phyloP scores from a whole-genome alignment of 2,113 vertebrate genomes.

The Hepsetus odoe region DNA sequence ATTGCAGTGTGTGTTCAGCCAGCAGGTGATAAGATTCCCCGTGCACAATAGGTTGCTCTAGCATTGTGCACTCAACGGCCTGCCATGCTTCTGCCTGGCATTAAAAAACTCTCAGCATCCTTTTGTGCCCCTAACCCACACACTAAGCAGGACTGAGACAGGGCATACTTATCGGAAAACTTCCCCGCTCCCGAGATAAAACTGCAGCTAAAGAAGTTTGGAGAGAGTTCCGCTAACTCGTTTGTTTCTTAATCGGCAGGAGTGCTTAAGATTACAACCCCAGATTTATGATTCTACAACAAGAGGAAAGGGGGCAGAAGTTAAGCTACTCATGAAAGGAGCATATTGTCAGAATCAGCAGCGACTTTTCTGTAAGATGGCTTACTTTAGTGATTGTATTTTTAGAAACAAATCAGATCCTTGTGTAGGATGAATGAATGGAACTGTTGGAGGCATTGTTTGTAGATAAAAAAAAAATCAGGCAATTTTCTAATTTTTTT shows the following conservation, averaged over 20 bases:
- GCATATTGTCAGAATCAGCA: constrained; percentile 62
- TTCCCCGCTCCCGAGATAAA: constrained; percentile 68
- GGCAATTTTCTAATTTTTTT: constrained; percentile 77
- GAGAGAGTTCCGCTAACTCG: constrained; percentile 73
- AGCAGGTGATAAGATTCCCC: constrained; percentile 74
- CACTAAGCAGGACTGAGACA: constrained; percentile 79
- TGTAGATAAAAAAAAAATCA: constrained; percentile 80
- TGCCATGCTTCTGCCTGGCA: constrained; percentile 72
- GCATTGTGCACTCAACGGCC: constrained; percentile 76
- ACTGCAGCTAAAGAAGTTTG: constrained; percentile 75
- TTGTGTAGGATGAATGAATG: constrained; percentile 69
- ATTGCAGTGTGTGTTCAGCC: constrained; percentile 69
- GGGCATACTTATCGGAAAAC: constrained; percentile 68
- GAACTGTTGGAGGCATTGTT: constrained; percentile 74
- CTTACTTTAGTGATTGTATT: constrained; percentile 77
- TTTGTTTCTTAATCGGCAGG: constrained; percentile 69
- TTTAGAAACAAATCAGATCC: constrained; percentile 73
- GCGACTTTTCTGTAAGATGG: constrained; percentile 65
- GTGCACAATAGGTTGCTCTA: constrained; percentile 75
- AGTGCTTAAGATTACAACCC: constrained; percentile 74
- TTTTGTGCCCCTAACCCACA: constrained; percentile 78
- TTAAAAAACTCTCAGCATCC: constrained; percentile 72
- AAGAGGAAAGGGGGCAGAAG: constrained; percentile 68
- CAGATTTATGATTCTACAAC: constrained; percentile 76
- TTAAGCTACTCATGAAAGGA: constrained; percentile 73